These are phyloP conservation scores for Cyphomyrmex costatus DNA, from an alignment of 1,140 invertebrate species.

Conservation along the genomic window DNA sequence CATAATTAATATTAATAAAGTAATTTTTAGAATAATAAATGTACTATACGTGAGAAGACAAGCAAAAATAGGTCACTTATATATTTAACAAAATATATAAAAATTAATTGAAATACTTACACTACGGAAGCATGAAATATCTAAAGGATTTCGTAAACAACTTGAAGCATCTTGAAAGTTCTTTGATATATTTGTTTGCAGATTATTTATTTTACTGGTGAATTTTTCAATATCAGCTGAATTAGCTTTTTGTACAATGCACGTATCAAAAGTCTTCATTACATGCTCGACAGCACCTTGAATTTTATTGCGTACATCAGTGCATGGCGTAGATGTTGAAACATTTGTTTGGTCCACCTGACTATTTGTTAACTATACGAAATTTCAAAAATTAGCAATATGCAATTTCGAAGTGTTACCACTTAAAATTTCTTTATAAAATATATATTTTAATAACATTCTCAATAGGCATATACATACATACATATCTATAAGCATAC, in stretches of 20 bases:
- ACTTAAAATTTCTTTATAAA: background rate
- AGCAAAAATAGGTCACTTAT: too few relatives aligned
- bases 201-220: too few relatives aligned
- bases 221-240: background rate
- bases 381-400: slow-evolving; percentile 7
- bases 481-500: too few relatives aligned
- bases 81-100: background rate
- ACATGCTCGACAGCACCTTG: background rate
- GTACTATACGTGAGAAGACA: too few relatives aligned
- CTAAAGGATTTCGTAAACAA: too few relatives aligned
- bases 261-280: background rate
- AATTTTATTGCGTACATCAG: background rate
- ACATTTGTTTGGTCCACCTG: background rate
- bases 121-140: background rate
- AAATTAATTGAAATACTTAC: slow-evolving; percentile 30
- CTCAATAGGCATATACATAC: too few relatives aligned
- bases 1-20: too few relatives aligned
- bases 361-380: background rate
- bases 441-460: background rate
- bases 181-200: background rate
- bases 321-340: background rate
- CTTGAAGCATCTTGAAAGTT: background rate
- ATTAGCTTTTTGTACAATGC: background rate
- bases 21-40: too few relatives aligned
- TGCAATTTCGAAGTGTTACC: background rate